phyloP scores from a whole-genome alignment of 30 jellyfish, hydroid and myxozoan genomes.

The Sanderia malayensis region DNA sequence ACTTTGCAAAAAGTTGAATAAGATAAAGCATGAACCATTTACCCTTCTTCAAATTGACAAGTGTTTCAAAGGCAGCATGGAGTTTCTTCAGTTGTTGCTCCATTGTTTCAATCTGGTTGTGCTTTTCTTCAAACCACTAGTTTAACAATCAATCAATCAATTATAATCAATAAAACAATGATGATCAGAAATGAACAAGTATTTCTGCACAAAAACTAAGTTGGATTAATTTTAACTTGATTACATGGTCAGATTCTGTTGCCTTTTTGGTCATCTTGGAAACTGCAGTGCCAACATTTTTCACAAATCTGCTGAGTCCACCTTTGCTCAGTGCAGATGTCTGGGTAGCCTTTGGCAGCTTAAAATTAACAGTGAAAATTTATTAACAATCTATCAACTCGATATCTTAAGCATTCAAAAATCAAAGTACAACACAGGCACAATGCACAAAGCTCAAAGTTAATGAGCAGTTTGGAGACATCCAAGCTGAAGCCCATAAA shows the following conservation, averaged over 20 bases:
- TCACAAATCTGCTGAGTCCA: constrained; percentile 78
- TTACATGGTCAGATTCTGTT: constrained; percentile 75
- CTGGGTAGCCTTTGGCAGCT: constrained; percentile 93
- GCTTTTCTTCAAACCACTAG: constrained; percentile 96
- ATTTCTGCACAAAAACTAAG: background rate
- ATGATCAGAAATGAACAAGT: background rate
- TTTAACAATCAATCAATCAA: background rate
- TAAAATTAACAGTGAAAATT: background rate
- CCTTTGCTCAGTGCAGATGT: constrained; percentile 96
- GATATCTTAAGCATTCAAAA: background rate
- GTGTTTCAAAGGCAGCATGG: constrained; percentile 76
- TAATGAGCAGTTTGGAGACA: no score
- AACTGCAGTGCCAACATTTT: constrained; percentile 88
- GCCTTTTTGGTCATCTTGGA: constrained; percentile 85
- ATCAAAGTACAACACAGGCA: no score
- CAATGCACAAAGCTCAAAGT: no score
- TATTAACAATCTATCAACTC: background rate
- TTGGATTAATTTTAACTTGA: background rate
- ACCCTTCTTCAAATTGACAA: constrained; percentile 75
- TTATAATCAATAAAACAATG: background rate
- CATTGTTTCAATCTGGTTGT: constrained; percentile 74
- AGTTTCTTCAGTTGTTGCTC: constrained; percentile 81
- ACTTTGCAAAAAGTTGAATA: no score
- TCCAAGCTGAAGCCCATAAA: no score
- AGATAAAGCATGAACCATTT: no score